These are phyloP conservation scores for Zenarchopterus dispar DNA, from an alignment of 2,797 vertebrate genomes.

Conservation along the genomic window DNA sequence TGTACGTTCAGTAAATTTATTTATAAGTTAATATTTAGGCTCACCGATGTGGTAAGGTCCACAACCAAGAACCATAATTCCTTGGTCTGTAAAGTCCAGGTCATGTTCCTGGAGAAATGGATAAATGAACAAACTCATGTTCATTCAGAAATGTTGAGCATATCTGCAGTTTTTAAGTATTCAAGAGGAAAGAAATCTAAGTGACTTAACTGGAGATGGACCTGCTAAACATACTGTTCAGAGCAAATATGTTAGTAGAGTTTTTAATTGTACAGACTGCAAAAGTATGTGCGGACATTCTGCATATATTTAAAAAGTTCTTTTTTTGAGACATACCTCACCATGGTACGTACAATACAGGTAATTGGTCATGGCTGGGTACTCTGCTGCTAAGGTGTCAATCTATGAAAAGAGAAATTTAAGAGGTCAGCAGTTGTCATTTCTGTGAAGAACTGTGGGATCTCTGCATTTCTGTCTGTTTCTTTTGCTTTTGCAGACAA, in stretches of 20 bases:
- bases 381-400: conserved; percentile 94
- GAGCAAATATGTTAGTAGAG: no score
- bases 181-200: no score
- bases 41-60: conserved; percentile 97
- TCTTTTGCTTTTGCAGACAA: no score
- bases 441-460: no score
- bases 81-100: conserved; percentile 90
- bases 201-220: no score
- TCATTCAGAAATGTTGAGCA: not conserved
- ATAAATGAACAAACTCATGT: conserved; percentile 28
- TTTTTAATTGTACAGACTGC: no score
- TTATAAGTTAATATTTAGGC: conserved; percentile 22
- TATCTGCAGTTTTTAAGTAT: not conserved
- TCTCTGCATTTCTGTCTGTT: no score
- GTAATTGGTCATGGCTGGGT: conserved; percentile 93
- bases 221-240: no score
- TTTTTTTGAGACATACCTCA: conserved; percentile 80
- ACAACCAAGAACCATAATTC: conserved; percentile 94
- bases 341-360: conserved; percentile 93
- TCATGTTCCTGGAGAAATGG: conserved; percentile 88
- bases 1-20: no score
- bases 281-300: no score
- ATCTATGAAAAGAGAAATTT: conserved; percentile 80
- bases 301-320: no score
- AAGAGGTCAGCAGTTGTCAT: not conserved